phyloP scores from a whole-genome alignment of 2,888 invertebrate species.

The Psococerastis gibbosa region DNA sequence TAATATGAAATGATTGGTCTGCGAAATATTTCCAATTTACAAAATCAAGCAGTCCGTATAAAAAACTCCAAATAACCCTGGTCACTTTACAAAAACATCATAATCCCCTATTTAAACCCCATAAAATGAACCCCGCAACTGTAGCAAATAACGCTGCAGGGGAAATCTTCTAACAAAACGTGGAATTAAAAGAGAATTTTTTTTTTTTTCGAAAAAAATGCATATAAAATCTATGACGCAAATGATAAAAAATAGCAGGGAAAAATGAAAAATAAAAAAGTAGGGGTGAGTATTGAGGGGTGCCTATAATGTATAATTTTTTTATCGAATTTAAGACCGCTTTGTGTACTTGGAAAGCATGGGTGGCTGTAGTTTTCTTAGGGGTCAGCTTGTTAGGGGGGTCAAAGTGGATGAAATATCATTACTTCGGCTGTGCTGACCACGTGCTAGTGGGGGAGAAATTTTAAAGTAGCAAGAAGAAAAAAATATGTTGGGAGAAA shows the following conservation, averaged over 20 bases:
- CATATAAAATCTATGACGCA: constrained; percentile 11
- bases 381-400: neutral
- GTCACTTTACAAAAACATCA: too few relatives aligned
- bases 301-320: constrained; percentile 10
- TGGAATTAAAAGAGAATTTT: constrained; percentile 1
- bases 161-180: neutral
- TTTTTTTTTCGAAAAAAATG: constrained; percentile 10
- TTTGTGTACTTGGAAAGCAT: neutral
- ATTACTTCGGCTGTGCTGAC: too few relatives aligned
- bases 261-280: constrained; percentile 9
- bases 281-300: constrained; percentile 8
- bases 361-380: neutral
- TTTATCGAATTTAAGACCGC: neutral
- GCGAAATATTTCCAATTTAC: too few relatives aligned
- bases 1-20: constrained; percentile 10
- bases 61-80: too few relatives aligned
- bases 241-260: constrained; percentile 10
- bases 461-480: too few relatives aligned
- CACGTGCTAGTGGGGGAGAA: too few relatives aligned
- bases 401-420: constrained; percentile 8
- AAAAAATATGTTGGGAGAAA: too few relatives aligned
- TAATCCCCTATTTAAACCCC: too few relatives aligned
- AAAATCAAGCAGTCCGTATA: too few relatives aligned
- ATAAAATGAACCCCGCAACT: too few relatives aligned
- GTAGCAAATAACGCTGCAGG: too few relatives aligned